phyloP scores from a whole-genome alignment of 2,113 vertebrate species.

The Meriones unguiculatus region DNA sequence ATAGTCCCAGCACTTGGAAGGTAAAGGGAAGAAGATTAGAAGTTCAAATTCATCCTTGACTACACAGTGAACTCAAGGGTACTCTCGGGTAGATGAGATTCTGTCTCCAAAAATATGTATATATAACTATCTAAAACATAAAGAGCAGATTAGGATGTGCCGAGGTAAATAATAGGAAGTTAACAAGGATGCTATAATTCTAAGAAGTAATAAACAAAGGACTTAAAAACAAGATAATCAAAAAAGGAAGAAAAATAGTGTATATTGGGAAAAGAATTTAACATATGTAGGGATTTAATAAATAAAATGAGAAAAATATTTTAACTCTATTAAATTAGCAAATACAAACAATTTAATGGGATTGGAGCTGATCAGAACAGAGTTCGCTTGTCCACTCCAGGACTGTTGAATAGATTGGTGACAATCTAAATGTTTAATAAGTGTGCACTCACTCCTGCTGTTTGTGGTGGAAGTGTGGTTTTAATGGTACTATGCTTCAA shows the following conservation, averaged over 20 bases:
- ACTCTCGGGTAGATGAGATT: background rate
- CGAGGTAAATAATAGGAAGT: background rate
- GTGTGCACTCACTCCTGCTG: constrained; percentile 83
- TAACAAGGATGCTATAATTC: background rate
- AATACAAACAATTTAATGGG: background rate
- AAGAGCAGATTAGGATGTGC: background rate
- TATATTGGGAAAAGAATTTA: background rate
- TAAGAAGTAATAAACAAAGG: background rate
- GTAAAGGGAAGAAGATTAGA: background rate
- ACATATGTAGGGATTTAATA: background rate
- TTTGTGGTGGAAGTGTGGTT: constrained; percentile 85
- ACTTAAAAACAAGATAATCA: constrained; percentile 12
- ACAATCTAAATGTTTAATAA: background rate
- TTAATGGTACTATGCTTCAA: constrained; percentile 83
- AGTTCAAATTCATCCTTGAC: background rate
- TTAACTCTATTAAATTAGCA: background rate
- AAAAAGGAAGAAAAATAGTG: background rate
- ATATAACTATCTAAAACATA: background rate
- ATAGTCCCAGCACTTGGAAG: background rate
- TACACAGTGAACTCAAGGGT: no score
- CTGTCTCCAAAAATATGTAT: background rate
- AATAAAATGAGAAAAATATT: background rate
- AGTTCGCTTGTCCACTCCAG: background rate
- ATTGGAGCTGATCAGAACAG: background rate
- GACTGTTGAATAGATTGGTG: background rate